Percentiles rank a stretch among this genome's conserved stretches.
phyloP scores from a whole-genome alignment of 2,888 invertebrate species.

The Chorisops tibialis region DNA sequence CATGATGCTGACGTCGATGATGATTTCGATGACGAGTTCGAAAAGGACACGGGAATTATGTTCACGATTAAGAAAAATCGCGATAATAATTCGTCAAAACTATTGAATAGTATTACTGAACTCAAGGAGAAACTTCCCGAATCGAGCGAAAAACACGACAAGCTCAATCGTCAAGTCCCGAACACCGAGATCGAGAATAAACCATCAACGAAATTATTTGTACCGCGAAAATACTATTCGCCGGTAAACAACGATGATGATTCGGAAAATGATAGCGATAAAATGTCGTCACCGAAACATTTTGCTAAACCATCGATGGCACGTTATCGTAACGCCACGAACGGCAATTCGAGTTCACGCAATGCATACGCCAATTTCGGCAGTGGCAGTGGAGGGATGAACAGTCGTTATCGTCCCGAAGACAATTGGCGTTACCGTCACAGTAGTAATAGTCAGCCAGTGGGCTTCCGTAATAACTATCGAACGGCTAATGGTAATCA shows the following conservation, averaged over 20 bases:
- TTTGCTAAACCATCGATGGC: not conserved
- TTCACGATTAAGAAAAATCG: slow-evolving; percentile 18
- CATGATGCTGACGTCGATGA: slow-evolving; percentile 30
- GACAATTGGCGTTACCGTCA: slow-evolving; percentile 50
- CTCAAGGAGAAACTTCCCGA: slow-evolving; percentile 50
- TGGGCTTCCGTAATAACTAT: slow-evolving; percentile 33
- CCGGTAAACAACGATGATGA: slow-evolving; percentile 25
- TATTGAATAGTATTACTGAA: slow-evolving; percentile 52
- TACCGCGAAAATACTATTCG: not conserved
- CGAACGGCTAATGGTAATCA: not conserved
- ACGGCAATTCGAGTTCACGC: not conserved
- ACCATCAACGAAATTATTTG: not conserved
- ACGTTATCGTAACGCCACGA: too few relatives aligned
- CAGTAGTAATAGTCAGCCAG: slow-evolving; percentile 35
- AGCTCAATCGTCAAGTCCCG: not conserved
- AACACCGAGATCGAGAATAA: not conserved
- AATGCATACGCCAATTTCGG: slow-evolving; percentile 14
- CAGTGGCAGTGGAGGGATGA: not conserved
- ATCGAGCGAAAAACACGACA: slow-evolving; percentile 11
- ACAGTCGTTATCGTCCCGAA: slow-evolving; percentile 32
- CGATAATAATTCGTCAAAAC: slow-evolving; percentile 20
- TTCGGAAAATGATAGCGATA: slow-evolving; percentile 31
- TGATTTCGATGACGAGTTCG: slow-evolving; percentile 17
- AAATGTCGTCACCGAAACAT: slow-evolving; percentile 25
- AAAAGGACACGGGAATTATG: slow-evolving; percentile 10